Conservation (phyloP, 2,888 invertebrate species). For the Emmelina monodactyla region DNA sequence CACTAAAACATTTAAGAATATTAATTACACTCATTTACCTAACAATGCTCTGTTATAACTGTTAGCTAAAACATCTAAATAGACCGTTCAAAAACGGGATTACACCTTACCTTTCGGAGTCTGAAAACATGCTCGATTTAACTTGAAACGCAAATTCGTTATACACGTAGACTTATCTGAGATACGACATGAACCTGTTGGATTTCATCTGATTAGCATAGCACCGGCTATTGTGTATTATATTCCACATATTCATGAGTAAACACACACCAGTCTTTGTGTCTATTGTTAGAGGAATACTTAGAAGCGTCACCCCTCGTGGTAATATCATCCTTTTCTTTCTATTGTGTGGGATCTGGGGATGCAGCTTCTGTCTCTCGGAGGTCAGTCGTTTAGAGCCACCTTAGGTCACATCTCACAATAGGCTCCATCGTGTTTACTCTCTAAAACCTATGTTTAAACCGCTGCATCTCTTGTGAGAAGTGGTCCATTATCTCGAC, state of each 20-base stretch:
- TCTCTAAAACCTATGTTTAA: conserved; percentile 40
- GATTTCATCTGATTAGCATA: conserved; percentile 46
- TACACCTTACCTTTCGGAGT: conserved; percentile 21
- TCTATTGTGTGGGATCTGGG: conserved; percentile 39
- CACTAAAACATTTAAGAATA: no score
- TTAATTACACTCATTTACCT: conserved; percentile 47
- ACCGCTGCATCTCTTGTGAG: conserved; percentile 18
- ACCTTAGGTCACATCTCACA: conserved; percentile 53
- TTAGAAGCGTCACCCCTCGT: conserved; percentile 59
- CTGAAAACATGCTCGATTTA: conserved; percentile 58
- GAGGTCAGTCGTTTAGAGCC: conserved; percentile 36
- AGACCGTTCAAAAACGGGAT: conserved; percentile 50
- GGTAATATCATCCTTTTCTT: conserved; percentile 44
- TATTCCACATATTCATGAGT: conserved; percentile 60
- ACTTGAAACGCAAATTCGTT: conserved; percentile 63
- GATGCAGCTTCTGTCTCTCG: conserved; percentile 31
- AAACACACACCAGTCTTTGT: conserved; percentile 62
- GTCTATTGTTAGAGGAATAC: conserved; percentile 53
- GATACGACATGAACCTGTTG: conserved; percentile 57
- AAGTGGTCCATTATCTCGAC: conserved; percentile 21
- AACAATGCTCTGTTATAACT: conserved; percentile 43
- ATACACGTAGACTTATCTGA: conserved; percentile 60
- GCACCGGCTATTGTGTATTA: conserved; percentile 49
- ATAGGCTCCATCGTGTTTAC: conserved; percentile 44
- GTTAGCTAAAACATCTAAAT: conserved; percentile 54